Conservation (phyloP, 2,797 vertebrate genomes). For the Gobionotothen gibberifrons region DNA sequence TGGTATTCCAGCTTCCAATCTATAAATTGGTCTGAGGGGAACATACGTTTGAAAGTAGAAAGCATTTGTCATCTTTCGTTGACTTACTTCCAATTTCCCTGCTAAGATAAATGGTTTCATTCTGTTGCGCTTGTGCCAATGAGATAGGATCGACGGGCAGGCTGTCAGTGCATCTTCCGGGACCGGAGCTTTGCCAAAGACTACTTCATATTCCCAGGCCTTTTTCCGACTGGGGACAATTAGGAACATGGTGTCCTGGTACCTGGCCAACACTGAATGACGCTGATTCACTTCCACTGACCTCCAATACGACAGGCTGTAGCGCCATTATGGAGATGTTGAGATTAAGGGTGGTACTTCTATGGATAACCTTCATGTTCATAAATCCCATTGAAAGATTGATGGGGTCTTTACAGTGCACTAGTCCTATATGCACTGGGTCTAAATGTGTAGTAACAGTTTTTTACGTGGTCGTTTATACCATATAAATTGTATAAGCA, state of each 20-base stretch:
- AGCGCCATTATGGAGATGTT: slow-evolving; percentile 45
- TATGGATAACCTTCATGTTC: slow-evolving; percentile 52
- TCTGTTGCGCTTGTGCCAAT: slow-evolving; percentile 64
- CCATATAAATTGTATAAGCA: not conserved
- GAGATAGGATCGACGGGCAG: slow-evolving; percentile 58
- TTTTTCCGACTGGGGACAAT: slow-evolving; percentile 60
- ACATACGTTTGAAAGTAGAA: slow-evolving; percentile 38
- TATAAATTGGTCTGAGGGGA: slow-evolving; percentile 15
- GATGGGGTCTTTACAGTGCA: slow-evolving; percentile 2
- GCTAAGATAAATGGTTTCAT: slow-evolving; percentile 58
- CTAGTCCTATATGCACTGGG: slow-evolving; percentile 14
- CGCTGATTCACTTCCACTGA: slow-evolving; percentile 63
- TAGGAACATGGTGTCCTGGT: slow-evolving; percentile 74
- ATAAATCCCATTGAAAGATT: slow-evolving; percentile 33
- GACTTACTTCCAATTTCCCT: slow-evolving; percentile 48
- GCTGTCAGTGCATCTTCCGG: slow-evolving; percentile 42
- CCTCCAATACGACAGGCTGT: slow-evolving; percentile 49
- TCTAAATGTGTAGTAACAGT: slow-evolving; percentile 13
- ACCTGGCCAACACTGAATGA: slow-evolving; percentile 57
- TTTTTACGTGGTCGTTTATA: not conserved
- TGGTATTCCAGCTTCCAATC: slow-evolving; percentile 3
- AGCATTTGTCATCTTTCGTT: slow-evolving; percentile 58
- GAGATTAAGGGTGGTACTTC: slow-evolving; percentile 30
- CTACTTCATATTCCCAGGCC: slow-evolving; percentile 58
- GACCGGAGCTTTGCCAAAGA: slow-evolving; percentile 50